Base-by-base conservation (phyloP, 2,113 vertebrate genomes). In the Dasypus novemcinctus region DNA sequence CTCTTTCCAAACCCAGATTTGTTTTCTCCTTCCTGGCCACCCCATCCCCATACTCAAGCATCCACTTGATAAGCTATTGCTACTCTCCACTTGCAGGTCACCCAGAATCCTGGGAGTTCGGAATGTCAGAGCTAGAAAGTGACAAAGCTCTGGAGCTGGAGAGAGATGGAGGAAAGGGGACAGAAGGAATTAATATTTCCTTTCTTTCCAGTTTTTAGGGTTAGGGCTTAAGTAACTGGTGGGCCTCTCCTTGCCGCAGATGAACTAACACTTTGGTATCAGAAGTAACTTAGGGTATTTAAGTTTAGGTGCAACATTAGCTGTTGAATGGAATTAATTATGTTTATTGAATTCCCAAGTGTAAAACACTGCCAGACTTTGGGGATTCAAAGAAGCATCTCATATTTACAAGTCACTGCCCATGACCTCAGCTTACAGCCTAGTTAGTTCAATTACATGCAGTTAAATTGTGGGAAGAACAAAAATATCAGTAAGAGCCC, bases 291-390 rank as follows among this genome's bases (percentile, higher is more conserved):
- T 85, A 85, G 49, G 29, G 29, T 86, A 78, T 96, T 94, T 75
- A 91, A 71, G 7, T 33, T 80, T 31, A 82, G 94, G 64, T 4
- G 15, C 12, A 27, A 64, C 76, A 46, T 88, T 54, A 80, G 38
- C 31, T 87, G 63, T 79, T 78, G 94, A 82, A 71, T 72, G 63
- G 69, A 94, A 95, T 93, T 72, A 93, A 95, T 84, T 86, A 49
- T 85, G 68, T 91, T 95, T 88, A 91, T n/a, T 63, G n/a, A 29
- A 59, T 61, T 25, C 27, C 82, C 82, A 78, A 8, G 13, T 54
- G 63, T 90, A 43, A 94, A 87, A 92, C 14, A 11, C 15, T 6
- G 68, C 68, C 74, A 91, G 80, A 81, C 57, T 76, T 76, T 64
- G 18, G 61, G 52, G 69, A 92, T 92, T 81, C 83, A 81, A 95